phyloP scores from a whole-genome alignment of 2,888 invertebrate species.

The Orthosia incerta region DNA sequence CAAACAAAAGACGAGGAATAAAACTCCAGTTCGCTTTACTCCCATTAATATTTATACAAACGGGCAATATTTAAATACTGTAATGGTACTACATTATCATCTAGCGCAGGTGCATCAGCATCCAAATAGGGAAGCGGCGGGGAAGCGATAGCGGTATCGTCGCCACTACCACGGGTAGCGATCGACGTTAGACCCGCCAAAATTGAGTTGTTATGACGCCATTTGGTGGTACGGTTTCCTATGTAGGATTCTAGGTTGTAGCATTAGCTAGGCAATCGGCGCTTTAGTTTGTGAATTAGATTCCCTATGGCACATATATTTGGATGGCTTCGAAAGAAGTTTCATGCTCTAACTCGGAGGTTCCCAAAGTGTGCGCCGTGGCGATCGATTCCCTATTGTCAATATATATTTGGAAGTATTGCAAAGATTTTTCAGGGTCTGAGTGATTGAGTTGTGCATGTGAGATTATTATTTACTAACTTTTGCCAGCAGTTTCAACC shows the following conservation, averaged over 20 bases:
- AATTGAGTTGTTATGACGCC: not conserved
- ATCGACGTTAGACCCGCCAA: not conserved
- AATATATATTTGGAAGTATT: too few species aligned
- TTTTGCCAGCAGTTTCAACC: too few species aligned
- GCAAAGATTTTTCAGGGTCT: too few species aligned
- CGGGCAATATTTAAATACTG: constrained; percentile 62
- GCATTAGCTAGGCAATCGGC: not conserved
- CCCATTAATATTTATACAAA: constrained; percentile 39
- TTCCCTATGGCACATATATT: not conserved
- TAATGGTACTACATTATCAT: constrained; percentile 69
- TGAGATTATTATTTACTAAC: too few species aligned
- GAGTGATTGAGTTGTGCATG: too few species aligned
- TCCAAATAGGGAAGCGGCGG: constrained; percentile 67
- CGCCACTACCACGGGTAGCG: constrained; percentile 49
- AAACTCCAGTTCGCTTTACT: not conserved
- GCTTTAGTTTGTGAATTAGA: not conserved
- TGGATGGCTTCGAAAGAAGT: not conserved
- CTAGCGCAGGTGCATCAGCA: constrained; percentile 69
- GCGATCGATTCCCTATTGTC: too few species aligned
- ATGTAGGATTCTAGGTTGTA: not conserved
- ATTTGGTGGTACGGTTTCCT: not conserved
- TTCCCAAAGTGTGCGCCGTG: too few species aligned
- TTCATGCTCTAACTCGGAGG: not conserved
- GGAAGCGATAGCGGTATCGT: constrained; percentile 57
- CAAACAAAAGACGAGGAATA: not conserved